Evolutionary conservation across 2,113 vertebrate species (phyloP), one percentile per base, ranked within the genome.

Genomic region (Empidonax alnorum): DNA sequence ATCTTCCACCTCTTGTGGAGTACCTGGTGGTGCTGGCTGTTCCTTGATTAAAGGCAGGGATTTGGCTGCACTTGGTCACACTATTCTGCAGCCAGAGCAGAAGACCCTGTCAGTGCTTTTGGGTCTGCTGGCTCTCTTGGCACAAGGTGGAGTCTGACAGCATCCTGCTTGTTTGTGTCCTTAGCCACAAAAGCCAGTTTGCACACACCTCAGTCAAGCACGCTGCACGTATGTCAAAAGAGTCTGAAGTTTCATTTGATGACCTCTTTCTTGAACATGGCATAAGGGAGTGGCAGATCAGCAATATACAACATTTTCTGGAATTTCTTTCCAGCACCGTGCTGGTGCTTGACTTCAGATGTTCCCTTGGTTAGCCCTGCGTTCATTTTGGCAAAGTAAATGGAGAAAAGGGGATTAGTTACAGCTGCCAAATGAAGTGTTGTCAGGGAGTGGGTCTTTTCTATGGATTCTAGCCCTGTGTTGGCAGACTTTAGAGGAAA

Each of bases 401-500:
- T 22, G 71, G 47, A 79, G 69, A 31, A 27, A 52, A 66, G 53
- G 13, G 47, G n/a, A n/a, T 63, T 86, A 68, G 61, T 81, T 77
- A 6, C 59, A 81, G 89, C 46, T 84, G 56, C 76, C 65, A 61
- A 42, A 41, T 18, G 68, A 87, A 65, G 69, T 68, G 69, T 56
- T 95, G 80, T 88, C 91, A 94, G 77, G 62, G 68, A 61, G 16
- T 84, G 47, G 62, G 69, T 65, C 86, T 91, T 78, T 39, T 68
- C 58, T 33, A 6, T 63, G 87, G 69, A 44, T 62, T 75, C 44
- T 61, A 91, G 80, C 73, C 58, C 44, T 46, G 46, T 62, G 67
- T 19, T 94, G 93, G 77, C 76, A 94, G 80, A 42, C 44, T 61
- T 42, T 7, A 20, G 79, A 89, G 41, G 53, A 72, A 87, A 77